Conservation (phyloP, 2,113 vertebrate species). For the Lynx canadensis region DNA sequence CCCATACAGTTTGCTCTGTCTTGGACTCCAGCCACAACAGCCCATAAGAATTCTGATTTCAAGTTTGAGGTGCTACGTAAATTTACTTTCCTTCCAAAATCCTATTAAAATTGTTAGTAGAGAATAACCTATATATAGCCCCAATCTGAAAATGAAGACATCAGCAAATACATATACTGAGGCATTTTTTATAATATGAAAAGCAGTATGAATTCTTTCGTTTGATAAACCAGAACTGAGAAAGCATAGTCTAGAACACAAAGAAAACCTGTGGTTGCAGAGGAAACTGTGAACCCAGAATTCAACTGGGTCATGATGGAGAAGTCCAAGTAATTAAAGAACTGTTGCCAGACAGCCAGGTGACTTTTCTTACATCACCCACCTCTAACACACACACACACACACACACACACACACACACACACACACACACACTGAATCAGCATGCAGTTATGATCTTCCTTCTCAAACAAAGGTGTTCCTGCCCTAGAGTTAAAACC, state of each 20-base stretch:
- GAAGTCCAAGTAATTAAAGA: not conserved
- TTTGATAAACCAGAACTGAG: not conserved
- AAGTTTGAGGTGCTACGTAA: not conserved
- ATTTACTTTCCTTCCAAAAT: slow-evolving; percentile 21
- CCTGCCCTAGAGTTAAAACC: not conserved
- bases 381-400: not conserved
- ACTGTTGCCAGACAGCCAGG: not conserved
- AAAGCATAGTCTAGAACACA: not conserved
- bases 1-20: not conserved
- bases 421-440: not conserved
- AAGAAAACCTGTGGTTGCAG: not conserved
- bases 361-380: not conserved
- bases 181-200: not conserved
- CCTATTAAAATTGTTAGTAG: not conserved
- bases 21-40: not conserved
- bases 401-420: not conserved
- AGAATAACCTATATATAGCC: not conserved
- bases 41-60: not conserved
- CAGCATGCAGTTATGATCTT: not conserved
- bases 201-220: not conserved
- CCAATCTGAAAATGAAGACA: not conserved
- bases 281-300: not conserved
- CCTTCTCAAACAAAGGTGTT: not conserved
- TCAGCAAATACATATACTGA: not conserved
- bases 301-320: not conserved